Conservation (phyloP, 2,888 invertebrate genomes). For the Ernsta delagoae region DNA sequence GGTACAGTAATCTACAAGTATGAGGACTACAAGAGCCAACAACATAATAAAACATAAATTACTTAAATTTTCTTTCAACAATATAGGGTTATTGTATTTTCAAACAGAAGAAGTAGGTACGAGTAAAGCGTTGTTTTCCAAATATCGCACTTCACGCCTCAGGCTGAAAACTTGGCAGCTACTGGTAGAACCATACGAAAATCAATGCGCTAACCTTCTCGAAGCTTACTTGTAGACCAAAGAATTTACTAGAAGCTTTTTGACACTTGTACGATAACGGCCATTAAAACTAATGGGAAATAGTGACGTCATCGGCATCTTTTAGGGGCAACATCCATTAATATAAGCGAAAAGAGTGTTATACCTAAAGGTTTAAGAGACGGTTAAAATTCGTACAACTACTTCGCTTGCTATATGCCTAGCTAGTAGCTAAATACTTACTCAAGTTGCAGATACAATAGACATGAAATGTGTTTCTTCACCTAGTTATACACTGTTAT, state of each 20-base stretch:
- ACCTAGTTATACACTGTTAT: not conserved
- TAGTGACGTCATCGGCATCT: not conserved
- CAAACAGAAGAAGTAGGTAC: no score
- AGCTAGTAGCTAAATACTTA: no score
- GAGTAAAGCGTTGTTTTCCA: not conserved
- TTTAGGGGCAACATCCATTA: not conserved
- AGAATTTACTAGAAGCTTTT: slow-evolving; percentile 8
- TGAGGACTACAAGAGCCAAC: no score
- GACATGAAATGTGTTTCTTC: not conserved
- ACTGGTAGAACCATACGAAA: slow-evolving; percentile 13
- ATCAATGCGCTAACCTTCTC: slow-evolving; percentile 21
- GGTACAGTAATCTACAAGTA: no score
- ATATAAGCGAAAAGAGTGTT: not conserved
- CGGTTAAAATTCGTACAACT: not conserved
- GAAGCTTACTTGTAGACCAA: not conserved
- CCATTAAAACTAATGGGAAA: slow-evolving; percentile 9
- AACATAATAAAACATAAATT: no score
- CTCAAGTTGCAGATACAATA: no score
- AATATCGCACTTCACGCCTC: slow-evolving; percentile 1
- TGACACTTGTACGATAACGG: slow-evolving; percentile 5
- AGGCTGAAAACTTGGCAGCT: slow-evolving; percentile 27
- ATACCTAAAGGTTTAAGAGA: not conserved
- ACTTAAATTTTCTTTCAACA: no score
- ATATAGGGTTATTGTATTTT: no score
- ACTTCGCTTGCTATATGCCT: no score